Evolutionary conservation across 2,888 invertebrate genomes (phyloP), one percentile per base, ranked within the genome.

Genomic region (Aphelenchoides bicaudatus): DNA sequence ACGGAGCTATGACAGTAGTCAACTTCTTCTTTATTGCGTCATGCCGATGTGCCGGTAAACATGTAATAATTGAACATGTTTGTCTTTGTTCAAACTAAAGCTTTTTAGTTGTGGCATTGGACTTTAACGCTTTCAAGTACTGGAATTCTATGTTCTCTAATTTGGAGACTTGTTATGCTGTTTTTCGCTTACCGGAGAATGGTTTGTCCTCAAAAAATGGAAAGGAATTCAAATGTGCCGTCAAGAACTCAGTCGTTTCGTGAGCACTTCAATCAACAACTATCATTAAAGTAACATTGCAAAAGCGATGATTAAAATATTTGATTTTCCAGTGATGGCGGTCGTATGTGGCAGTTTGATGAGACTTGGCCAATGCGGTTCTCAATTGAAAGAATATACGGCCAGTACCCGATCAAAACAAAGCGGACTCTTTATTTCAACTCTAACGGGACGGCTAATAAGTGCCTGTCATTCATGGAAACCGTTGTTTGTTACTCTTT

Each of bases 321-420:
- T 30, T 30, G 39, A 47, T 23, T 2, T 47, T 62, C 31, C 27
- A 69, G 66, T 39, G 61, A 65, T n/a, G 72, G 67, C 25, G 66
- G 67, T 0, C 61, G 77, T 27, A 30, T 77, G 10, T 48, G 52
- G 1, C 73, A 79, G 25, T 75, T 65, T 51, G 78, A 78, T 59
- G 78, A 78, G 58, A 65, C 68, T 16, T 78, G 78, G 74, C 75
- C 78, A 0, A 66, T 78, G 8, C 61, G 78, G 21, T 75, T 66
- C 62, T 67, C 73, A 2, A 62, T 67, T 21, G 25, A 43, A 23
- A 43, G 55, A n/a, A 54, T 69, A 3, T 71, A 68, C 47, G 62
- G 67, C 2, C 53, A 49, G 25, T 57, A 64, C 39, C 56, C 57
- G 30, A 43, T 27, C 19, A 60, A 23, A 38, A 55, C 19, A 38